phyloP scores from a whole-genome alignment of 2,888 invertebrate genomes.

The Leptinotarsa rubiginosa region DNA sequence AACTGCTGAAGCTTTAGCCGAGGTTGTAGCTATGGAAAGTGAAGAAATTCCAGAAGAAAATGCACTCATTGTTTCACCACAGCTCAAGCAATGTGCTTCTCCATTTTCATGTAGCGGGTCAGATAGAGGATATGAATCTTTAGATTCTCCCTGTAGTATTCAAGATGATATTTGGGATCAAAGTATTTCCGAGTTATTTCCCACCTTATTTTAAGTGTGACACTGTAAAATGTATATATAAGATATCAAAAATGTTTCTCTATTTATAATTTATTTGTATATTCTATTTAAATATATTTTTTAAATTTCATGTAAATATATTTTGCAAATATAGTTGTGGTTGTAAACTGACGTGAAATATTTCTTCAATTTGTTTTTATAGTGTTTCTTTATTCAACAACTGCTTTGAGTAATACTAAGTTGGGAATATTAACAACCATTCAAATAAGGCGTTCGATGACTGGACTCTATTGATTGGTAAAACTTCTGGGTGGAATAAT shows the following conservation, averaged over 20 bases:
- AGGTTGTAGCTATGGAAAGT: conserved; percentile 51
- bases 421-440: background rate
- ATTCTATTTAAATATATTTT: conserved; percentile 8
- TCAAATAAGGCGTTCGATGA: background rate
- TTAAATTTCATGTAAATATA: conserved; percentile 16
- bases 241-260: background rate
- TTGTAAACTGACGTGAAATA: background rate
- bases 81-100: conserved; percentile 44
- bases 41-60: conserved; percentile 25
- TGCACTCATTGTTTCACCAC: conserved; percentile 37
- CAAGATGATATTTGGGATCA: conserved; percentile 77
- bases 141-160: conserved; percentile 69
- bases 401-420: background rate
- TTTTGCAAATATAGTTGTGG: conserved; percentile 20
- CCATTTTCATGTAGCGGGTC: conserved; percentile 60
- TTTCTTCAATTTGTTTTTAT: too few relatives aligned
- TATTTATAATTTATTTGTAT: conserved; percentile 39
- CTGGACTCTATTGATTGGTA: too few relatives aligned
- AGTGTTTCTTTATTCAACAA: too few relatives aligned
- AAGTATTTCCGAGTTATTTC: conserved; percentile 82
- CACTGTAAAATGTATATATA: conserved; percentile 3
- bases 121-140: conserved; percentile 77
- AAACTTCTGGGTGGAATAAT: too few relatives aligned
- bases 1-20: conserved; percentile 38
- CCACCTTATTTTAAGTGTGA: conserved; percentile 72